A percentile compares a stretch with the other conserved stretches of the same genome.
phyloP scores from a whole-genome alignment of 2,888 invertebrate genomes.

The Tenthredo scrophulariae region DNA sequence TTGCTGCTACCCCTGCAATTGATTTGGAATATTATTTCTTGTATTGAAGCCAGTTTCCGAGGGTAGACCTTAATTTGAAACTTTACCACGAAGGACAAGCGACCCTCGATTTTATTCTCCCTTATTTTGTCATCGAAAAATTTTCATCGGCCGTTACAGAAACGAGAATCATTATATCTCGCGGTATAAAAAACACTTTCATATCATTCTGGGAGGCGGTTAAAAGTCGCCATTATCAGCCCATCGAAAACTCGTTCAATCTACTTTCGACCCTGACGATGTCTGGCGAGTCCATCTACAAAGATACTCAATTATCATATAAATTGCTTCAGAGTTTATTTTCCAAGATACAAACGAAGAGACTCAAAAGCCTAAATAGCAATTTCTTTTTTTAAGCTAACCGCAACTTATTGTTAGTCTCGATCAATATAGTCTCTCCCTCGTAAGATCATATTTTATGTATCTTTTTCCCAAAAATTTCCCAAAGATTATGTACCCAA shows the following conservation, averaged over 20 bases:
- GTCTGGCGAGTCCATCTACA: background rate
- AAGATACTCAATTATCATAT: constrained; percentile 71
- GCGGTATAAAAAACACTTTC: background rate
- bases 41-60: background rate
- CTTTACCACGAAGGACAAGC: background rate
- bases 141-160: background rate
- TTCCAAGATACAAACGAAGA: constrained; percentile 40
- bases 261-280: background rate
- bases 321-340: constrained; percentile 69
- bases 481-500: background rate
- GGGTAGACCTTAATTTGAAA: background rate
- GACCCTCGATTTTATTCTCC: background rate
- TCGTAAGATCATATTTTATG: background rate
- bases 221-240: background rate
- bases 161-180: background rate
- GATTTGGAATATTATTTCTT: background rate
- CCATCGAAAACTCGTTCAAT: background rate
- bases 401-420: background rate
- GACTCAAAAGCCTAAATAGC: background rate
- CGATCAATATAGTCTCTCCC: background rate
- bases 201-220: background rate
- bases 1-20: background rate
- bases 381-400: background rate
- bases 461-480: background rate
- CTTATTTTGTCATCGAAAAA: background rate